Base-by-base conservation (phyloP, 2,113 vertebrate genomes). In the Merops nubicus region DNA sequence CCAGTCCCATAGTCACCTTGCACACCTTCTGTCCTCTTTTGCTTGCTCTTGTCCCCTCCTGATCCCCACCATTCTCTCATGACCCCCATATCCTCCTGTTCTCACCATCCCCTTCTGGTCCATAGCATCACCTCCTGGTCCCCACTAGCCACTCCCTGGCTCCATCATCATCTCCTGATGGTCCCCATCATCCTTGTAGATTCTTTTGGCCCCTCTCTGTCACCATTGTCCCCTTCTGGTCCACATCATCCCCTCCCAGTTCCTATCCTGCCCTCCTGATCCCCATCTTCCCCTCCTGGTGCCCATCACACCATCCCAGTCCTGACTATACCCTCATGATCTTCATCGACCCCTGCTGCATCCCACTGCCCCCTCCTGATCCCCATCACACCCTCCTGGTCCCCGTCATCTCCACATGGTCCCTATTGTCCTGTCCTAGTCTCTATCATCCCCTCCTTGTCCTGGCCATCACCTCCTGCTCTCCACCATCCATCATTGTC, bases 51-150 rank as follows among this genome's bases (percentile, higher is more conserved):
- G 43, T 43, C 42, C 51, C 15, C 26, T 86, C n/a, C 60, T 68
- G 23, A 28, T 63, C 36, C 9, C 7, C 9, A 53, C 34, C 50
- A n/a, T 11, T 11, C 12, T 33, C 18, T 63, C 18, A 16, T 43
- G 18, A 34, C 70, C 28, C 12, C 42, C 9, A 1, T 40, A 59
- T 4, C 3, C 12, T 72, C 15, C 0, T 0, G 7, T 64, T 77
- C 18, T 68, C 67, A 72, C 40, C 22, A 68, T 5, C 15, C 12
- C 3, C 3, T 90, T 88, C 75, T 79, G 15, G 22, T 81, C 56
- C 18, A 31, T 47, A 18, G 18, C 15, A 18, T 17, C 59, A 11
- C 8, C 29, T 43, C 19, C 42, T n/a, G 42, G 13, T 45, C 34
- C 48, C 25, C 40, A 50, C 36, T 11, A 21, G 16, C 59, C 20